A percentile compares a stretch with the other conserved stretches of the same genome.
These are phyloP conservation scores for Brachyhypopomus occidentalis DNA, from an alignment of 2,113 vertebrate genomes.

Conservation along the genomic window DNA sequence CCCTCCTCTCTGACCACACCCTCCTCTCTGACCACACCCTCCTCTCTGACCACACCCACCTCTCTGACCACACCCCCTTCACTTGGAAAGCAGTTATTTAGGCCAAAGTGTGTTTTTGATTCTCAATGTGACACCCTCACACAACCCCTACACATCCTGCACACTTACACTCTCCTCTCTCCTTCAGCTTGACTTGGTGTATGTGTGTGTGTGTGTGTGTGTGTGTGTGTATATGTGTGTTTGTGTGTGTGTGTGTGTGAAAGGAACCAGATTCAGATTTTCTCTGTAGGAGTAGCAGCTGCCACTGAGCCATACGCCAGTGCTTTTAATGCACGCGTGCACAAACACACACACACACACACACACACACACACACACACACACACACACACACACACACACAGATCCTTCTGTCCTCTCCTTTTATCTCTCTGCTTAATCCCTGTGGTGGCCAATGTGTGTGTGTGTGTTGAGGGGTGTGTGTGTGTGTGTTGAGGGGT, in stretches of 20 bases:
- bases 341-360: slow-evolving; percentile 8
- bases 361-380: slow-evolving; percentile 8
- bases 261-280: neutral
- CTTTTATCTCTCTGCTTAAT: neutral
- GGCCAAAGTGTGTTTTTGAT: no score
- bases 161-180: no score
- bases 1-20: no score
- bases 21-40: no score
- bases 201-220: neutral
- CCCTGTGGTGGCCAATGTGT: neutral
- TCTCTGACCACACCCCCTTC: no score
- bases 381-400: slow-evolving; percentile 24
- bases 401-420: neutral
- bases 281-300: neutral
- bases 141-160: no score
- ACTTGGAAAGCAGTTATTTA: no score
- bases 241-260: neutral
- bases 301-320: neutral
- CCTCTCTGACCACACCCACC: no score
- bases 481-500: slow-evolving; percentile 6
- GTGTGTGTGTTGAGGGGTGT: neutral
- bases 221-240: neutral
- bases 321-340: neutral
- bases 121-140: no score
- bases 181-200: no score